phyloP scores from a whole-genome alignment of 2,113 vertebrate genomes.

The Drymodes brunneopygia region DNA sequence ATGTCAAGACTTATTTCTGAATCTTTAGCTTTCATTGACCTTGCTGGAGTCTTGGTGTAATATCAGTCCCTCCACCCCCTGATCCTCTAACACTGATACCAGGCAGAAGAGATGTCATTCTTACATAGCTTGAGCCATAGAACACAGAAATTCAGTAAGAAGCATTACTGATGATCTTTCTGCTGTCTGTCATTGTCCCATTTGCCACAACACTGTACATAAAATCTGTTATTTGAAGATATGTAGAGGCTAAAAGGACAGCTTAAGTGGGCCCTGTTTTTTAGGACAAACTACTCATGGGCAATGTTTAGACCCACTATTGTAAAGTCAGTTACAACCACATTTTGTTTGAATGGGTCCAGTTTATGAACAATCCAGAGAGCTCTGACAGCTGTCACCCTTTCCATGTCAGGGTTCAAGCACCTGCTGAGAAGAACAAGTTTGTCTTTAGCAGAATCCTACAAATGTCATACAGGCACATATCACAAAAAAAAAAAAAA shows the following conservation, averaged over 20 bases:
- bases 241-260: background rate
- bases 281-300: background rate
- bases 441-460: background rate
- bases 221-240: background rate
- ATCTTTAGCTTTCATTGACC: background rate
- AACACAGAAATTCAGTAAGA: background rate
- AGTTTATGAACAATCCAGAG: background rate
- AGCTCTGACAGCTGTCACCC: background rate
- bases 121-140: background rate
- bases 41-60: background rate
- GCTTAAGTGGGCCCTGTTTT: background rate
- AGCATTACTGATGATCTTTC: background rate
- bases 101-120: background rate
- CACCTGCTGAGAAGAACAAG: background rate
- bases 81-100: background rate
- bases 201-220: background rate
- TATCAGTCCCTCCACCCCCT: background rate
- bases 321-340: background rate
- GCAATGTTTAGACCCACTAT: background rate
- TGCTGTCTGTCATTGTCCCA: background rate
- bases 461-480: background rate
- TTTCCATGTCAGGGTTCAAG: background rate
- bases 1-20: background rate
- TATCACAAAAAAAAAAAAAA: background rate
- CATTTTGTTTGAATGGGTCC: background rate